Base-by-base conservation (phyloP, 2,888 invertebrate genomes). In the Carpatolechia fugitivella region DNA sequence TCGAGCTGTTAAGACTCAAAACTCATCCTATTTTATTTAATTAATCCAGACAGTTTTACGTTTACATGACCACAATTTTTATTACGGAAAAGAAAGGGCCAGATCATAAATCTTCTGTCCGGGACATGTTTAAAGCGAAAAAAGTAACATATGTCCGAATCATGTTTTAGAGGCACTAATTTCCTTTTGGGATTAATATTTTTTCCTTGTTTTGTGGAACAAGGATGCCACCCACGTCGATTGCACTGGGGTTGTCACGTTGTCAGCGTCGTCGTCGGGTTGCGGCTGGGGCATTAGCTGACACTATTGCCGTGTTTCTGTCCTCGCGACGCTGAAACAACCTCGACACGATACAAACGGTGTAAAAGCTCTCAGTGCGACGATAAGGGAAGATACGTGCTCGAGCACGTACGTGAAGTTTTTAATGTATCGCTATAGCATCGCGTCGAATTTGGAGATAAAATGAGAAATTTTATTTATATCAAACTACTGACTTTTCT, bases 131-230 rank as follows among this genome's bases (percentile, higher is more conserved):
- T 82, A 82, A 84, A 85, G 86, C 85, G 87, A 89, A 89, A 89
- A 88, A 88, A 85, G 85, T 86, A 89, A 90, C 90, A 89, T 85
- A 82, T 89, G 88, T 88, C 85, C 78, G 76, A 79, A 67, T 67
- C 79, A 73, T 86, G 88, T 88, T 87, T 84, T 86, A 88, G 85
- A 85, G 83, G 80, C 85, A 83, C 89, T 89, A 90, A 90, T 90
- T 90, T 88, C 81, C 81, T 85, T 84, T 78, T 65, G 75, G 79
- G 78, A 78, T 83, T 72, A 67, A 59, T 70, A 76, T 81, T 84
- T 76, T 82, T 82, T 77, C 66, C 63, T 75, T 75, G 68, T 78
- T 71, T 80, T 74, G 72, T 73, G 31, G 52, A 74, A 75, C 72
- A 75, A 53, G 14, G 78, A 79, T 82, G 71, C 89, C 89, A 89